These are phyloP conservation scores for Leptopilina boulardi DNA, from an alignment of 1,140 invertebrate genomes.

Conservation along the genomic window DNA sequence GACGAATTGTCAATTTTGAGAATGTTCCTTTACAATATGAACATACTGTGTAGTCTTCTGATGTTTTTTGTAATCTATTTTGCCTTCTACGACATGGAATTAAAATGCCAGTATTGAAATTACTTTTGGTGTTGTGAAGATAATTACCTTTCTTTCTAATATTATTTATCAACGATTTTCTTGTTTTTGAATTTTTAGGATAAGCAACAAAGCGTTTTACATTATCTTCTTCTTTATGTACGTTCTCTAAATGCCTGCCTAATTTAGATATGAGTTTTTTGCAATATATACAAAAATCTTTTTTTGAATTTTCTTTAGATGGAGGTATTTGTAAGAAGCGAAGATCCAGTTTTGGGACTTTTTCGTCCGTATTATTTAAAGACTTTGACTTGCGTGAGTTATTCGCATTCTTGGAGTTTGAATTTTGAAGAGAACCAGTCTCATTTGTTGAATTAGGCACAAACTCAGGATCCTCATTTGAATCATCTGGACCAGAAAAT, in stretches of 20 bases:
- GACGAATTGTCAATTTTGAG: constrained; percentile 39
- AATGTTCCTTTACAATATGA: constrained; percentile 43
- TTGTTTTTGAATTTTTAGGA: constrained; percentile 23
- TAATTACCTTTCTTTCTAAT: constrained; percentile 49
- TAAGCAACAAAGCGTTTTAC: constrained; percentile 43
- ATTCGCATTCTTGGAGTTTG: no score
- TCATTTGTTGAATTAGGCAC: no score
- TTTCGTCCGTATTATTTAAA: no score
- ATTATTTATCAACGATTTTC: constrained; percentile 38
- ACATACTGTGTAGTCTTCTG: constrained; percentile 42
- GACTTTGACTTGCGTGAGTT: no score
- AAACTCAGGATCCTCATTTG: no score
- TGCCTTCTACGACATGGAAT: constrained; percentile 50
- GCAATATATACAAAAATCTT: constrained; percentile 53
- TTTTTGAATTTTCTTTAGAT: constrained; percentile 37
- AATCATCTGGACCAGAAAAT: no score
- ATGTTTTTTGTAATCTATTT: constrained; percentile 20
- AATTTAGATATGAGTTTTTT: constrained; percentile 47
- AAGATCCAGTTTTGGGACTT: no score
- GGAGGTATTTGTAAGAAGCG: no score
- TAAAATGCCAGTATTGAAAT: constrained; percentile 46
- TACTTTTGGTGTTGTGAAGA: constrained; percentile 42
- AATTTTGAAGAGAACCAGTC: no score
- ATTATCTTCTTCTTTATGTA: constrained; percentile 45
- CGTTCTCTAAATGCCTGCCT: constrained; percentile 44